Conservation (phyloP, 2,113 vertebrate species). For the Anguilla japonica region DNA sequence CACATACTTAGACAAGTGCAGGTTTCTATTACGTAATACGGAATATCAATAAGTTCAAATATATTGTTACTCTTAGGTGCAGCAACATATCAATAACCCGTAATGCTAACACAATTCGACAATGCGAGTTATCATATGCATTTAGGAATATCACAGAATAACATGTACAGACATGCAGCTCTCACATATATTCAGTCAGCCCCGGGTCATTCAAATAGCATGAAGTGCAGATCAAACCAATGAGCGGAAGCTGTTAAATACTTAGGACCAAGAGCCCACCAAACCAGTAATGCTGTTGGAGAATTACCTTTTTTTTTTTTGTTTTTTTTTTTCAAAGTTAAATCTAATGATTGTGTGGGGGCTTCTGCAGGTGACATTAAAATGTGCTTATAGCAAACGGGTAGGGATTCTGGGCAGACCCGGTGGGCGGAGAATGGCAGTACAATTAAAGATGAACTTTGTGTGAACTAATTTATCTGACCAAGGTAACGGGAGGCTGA, state of each 20-base stretch:
- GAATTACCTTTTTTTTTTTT: conserved; percentile 61
- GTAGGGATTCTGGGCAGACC: conserved; percentile 74
- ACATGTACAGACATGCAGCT: conserved; percentile 18
- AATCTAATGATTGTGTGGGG: conserved; percentile 60
- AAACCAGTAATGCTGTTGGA: background rate
- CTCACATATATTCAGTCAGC: conserved; percentile 41
- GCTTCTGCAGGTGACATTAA: conserved; percentile 75
- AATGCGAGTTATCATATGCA: background rate
- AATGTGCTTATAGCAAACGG: conserved; percentile 74
- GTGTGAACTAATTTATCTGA: conserved; percentile 97
- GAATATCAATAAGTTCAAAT: no score
- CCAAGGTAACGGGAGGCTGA: conserved; percentile 83
- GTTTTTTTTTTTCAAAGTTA: conserved; percentile 64
- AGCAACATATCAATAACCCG: no score
- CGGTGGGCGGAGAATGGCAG: conserved; percentile 77
- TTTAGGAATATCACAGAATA: no score
- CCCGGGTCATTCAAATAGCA: conserved; percentile 48
- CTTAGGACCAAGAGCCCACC: conserved; percentile 64
- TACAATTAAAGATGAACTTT: conserved; percentile 99
- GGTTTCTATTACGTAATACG: no score
- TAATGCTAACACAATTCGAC: background rate
- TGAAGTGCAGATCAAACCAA: conserved; percentile 56
- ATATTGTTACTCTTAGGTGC: no score
- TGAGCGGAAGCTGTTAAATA: conserved; percentile 64
- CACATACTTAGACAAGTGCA: no score